These are phyloP conservation scores for Drosophila yakuba DNA, from an alignment of 1,140 invertebrate species.

Conservation along the genomic window DNA sequence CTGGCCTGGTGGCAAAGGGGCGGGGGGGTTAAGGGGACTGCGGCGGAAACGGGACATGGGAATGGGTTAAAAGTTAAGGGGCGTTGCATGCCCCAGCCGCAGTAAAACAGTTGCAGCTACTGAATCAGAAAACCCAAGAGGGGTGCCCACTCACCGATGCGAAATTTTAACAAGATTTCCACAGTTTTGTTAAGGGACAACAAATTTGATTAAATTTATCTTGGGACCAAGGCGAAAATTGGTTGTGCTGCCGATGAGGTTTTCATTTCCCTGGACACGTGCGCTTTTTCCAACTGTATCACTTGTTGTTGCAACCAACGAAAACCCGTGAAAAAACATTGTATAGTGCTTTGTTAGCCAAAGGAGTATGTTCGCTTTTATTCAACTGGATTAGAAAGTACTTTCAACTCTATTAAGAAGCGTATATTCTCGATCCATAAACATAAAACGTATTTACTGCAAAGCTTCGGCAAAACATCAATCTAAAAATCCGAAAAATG, in stretches of 20 bases:
- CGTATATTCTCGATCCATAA: too few relatives aligned
- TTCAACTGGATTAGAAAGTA: too few relatives aligned
- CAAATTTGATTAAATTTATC: conserved; percentile 29
- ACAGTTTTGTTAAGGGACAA: conserved; percentile 22
- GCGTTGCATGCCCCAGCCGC: conserved; percentile 3
- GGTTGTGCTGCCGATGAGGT: background rate
- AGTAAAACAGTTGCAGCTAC: conserved; percentile 9
- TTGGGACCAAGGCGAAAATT: background rate
- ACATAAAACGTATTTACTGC: too few relatives aligned
- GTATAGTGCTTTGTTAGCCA: too few relatives aligned
- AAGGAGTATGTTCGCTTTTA: too few relatives aligned
- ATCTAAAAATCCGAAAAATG: background rate
- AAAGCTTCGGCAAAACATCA: too few relatives aligned
- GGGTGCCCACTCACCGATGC: conserved; percentile 8
- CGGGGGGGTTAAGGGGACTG: background rate
- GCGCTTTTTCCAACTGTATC: too few relatives aligned
- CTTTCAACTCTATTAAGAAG: too few relatives aligned
- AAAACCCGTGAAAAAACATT: background rate
- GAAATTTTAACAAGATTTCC: conserved; percentile 42
- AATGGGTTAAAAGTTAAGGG: conserved; percentile 11
- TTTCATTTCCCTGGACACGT: background rate
- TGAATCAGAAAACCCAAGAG: conserved; percentile 4
- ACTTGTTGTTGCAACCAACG: background rate
- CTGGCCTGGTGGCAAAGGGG: background rate
- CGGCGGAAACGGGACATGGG: background rate